Conservation (phyloP, 2,888 invertebrate genomes). For the Fragum sueziense region DNA sequence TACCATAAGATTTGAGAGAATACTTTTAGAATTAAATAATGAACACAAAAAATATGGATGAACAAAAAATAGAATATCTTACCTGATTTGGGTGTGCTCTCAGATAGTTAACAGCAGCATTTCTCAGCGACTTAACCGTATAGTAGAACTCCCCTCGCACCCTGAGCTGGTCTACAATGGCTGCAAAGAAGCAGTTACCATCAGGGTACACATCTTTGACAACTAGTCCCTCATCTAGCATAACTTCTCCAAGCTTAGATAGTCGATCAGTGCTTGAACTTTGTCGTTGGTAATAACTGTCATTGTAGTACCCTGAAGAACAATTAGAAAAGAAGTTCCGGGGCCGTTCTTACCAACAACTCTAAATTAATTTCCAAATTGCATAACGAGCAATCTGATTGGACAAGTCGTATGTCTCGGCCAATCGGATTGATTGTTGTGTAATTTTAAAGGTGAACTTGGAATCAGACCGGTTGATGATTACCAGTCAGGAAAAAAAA, state of each 20-base stretch:
- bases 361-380: not conserved
- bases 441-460: too few relatives aligned
- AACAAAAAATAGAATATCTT: too few relatives aligned
- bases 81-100: conserved; percentile 45
- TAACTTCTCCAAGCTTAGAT: conserved; percentile 11
- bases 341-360: not conserved
- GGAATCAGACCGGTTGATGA: not conserved
- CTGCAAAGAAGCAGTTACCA: conserved; percentile 56
- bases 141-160: conserved; percentile 45
- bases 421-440: too few relatives aligned
- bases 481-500: not conserved
- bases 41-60: too few relatives aligned
- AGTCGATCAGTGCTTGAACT: not conserved
- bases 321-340: not conserved
- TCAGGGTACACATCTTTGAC: conserved; percentile 53
- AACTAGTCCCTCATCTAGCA: conserved; percentile 21
- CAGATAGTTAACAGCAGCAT: conserved; percentile 44
- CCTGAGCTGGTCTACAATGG: conserved; percentile 52
- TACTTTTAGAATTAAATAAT: too few relatives aligned
- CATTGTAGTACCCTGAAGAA: not conserved
- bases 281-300: not conserved
- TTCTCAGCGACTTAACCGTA: conserved; percentile 33
- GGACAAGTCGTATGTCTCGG: too few relatives aligned
- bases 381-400: not conserved
- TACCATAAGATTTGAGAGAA: too few relatives aligned